Percentiles rank a stretch among this genome's conserved stretches.
Evolutionary conservation across 2,113 vertebrate genomes (phyloP).

Genomic region (Cynocephalus volans): DNA sequence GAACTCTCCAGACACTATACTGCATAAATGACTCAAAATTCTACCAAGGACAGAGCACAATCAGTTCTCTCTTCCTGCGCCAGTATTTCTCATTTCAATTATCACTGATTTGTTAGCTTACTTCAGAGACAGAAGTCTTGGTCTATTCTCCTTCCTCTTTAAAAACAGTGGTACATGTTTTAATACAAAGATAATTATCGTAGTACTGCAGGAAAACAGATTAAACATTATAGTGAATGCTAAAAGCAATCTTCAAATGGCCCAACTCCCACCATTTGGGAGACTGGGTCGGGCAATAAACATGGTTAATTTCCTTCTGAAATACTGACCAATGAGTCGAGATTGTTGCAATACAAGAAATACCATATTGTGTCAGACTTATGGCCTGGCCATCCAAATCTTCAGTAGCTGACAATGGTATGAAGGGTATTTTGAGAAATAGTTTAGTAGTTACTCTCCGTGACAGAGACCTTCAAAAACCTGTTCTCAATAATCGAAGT

Average conservation of each 20-base stretch:
- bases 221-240: slow-evolving; percentile 51
- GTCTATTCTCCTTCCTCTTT: neutral
- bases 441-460: neutral
- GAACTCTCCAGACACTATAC: slow-evolving; percentile 85
- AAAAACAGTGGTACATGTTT: slow-evolving; percentile 44
- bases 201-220: slow-evolving; percentile 42
- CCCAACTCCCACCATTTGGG: neutral
- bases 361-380: neutral
- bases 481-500: neutral
- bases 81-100: slow-evolving; percentile 84
- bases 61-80: slow-evolving; percentile 83
- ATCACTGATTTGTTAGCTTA: slow-evolving; percentile 78
- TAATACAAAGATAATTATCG: slow-evolving; percentile 26
- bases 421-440: slow-evolving; percentile 37
- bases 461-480: neutral
- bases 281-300: neutral
- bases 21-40: slow-evolving; percentile 89
- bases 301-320: slow-evolving; percentile 39
- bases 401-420: neutral
- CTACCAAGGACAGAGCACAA: slow-evolving; percentile 83
- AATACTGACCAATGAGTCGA: neutral
- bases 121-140: slow-evolving; percentile 75
- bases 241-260: slow-evolving; percentile 34
- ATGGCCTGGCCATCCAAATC: neutral
- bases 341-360: neutral